phyloP scores from a whole-genome alignment of 2,797 vertebrate species.

The Sebastes kiyomatsui region DNA sequence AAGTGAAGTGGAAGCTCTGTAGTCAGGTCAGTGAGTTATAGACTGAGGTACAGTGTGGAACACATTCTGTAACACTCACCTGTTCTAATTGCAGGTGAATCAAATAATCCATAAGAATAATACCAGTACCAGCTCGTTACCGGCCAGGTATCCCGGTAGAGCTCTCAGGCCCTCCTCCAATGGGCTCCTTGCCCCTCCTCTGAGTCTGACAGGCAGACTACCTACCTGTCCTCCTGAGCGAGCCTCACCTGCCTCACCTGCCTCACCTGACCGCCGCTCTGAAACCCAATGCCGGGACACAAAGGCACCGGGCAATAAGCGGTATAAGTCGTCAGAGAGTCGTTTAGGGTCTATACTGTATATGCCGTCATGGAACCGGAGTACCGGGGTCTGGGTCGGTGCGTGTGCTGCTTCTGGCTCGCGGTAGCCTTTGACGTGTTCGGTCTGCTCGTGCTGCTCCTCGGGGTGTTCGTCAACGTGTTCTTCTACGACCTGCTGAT shows the following conservation, averaged over 20 bases:
- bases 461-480: slow-evolving; percentile 85
- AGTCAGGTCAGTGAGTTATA: too few species aligned
- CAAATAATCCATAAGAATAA: too few species aligned
- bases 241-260: slow-evolving; percentile 56
- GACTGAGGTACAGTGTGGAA: too few species aligned
- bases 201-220: background rate
- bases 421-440: slow-evolving; percentile 87
- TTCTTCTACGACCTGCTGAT: slow-evolving; percentile 91
- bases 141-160: background rate
- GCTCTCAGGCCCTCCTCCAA: slow-evolving; percentile 10
- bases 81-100: too few species aligned
- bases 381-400: slow-evolving; percentile 84
- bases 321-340: background rate
- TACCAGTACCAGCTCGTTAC: too few species aligned
- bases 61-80: too few species aligned
- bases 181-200: slow-evolving; percentile 28
- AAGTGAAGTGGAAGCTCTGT: too few species aligned
- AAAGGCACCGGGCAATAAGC: background rate
- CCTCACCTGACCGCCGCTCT: slow-evolving; percentile 32
- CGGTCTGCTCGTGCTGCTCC: slow-evolving; percentile 84
- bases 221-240: background rate
- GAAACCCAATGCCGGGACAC: background rate
- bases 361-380: slow-evolving; percentile 62
- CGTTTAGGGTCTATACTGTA: accelerated
- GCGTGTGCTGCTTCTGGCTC: slow-evolving; percentile 89